A percentile compares a stretch with the other conserved stretches of the same genome.
Evolutionary conservation across 2,888 invertebrate genomes (phyloP).

Genomic region (Philonicus albiceps): DNA sequence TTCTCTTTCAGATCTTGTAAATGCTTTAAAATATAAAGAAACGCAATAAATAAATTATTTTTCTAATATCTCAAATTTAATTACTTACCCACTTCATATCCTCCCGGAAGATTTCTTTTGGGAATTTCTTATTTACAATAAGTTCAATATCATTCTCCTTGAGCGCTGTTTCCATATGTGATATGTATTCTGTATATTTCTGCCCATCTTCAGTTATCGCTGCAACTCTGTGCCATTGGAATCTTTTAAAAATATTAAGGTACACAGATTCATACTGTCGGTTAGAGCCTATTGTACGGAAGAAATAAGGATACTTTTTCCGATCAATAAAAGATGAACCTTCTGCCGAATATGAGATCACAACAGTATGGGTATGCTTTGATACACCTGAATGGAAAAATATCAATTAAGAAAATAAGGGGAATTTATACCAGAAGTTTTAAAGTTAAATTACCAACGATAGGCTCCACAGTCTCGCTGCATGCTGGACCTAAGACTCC

Average conservation of each 20-base stretch:
- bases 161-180: constrained; percentile 73
- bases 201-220: constrained; percentile 82
- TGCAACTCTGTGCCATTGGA: constrained; percentile 77
- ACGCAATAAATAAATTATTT: not conserved
- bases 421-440: not conserved
- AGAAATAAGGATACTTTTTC: constrained; percentile 78
- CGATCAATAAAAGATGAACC: constrained; percentile 76
- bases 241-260: constrained; percentile 67
- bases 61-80: not conserved
- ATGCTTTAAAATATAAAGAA: constrained; percentile 64
- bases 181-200: constrained; percentile 79
- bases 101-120: constrained; percentile 66
- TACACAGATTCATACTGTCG: constrained; percentile 71
- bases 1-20: constrained; percentile 71
- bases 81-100: constrained; percentile 69
- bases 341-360: constrained; percentile 82
- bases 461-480: constrained; percentile 81
- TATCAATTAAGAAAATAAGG: not conserved
- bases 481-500: constrained; percentile 83
- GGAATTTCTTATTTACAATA: constrained; percentile 75
- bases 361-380: constrained; percentile 74
- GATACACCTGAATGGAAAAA: constrained; percentile 67
- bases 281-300: constrained; percentile 81
- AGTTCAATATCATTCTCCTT: constrained; percentile 71
- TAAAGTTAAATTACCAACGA: constrained; percentile 66